Base-by-base conservation (phyloP, 2,797 vertebrate genomes). In the Carcharodon carcharias region DNA sequence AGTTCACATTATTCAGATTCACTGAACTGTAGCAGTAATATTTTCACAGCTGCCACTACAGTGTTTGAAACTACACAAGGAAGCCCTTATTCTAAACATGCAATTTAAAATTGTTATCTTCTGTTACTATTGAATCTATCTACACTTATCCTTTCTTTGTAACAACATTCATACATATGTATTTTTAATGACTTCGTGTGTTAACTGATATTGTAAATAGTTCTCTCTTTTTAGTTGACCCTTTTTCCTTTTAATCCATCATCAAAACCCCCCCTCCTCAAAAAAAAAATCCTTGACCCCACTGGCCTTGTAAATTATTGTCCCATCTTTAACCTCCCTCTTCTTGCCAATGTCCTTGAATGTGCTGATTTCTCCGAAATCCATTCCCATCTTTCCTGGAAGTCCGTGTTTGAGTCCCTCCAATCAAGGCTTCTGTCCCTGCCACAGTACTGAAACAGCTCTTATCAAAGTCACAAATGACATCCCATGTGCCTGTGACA, bases 21-120 rank as follows among this genome's bases (percentile, higher is more conserved):
- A 23, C 89, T n/a, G 89, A 92, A 92, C 58, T n/a, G 89, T 4
- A 92, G 56, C 31, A 18, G 89, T 92, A 92, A 92, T 92, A n/a
- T 63, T 92, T 92, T 92, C 58, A 61, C 56, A 92, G 56, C 56
- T 61, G 89, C 56, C 35, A n/a, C 16, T 31, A 58, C 56, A 21
- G 6, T 50, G 6, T 50, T 92, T 18, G 58, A 92, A 92, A 61
- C 14, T 92, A 35, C 16, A 91, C 88, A 91, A 61, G 28, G 28
- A 28, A 88, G 28, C 54, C 6, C 56, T 35, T n/a, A 5, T 35
- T 61, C 58, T 92, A 21, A 77, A 63, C 58, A 58, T 91, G 31
- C 89, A 63, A n/a, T 92, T 92, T 63, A 61, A 63, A 92, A 63
- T n/a, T 61, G 56, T 58, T 92, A n/a, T 40, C 18, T 63, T 58